A percentile compares a stretch with the other conserved stretches of the same genome.
phyloP scores from a whole-genome alignment of 2,888 invertebrate species.

The Oegoconia quadripuncta region DNA sequence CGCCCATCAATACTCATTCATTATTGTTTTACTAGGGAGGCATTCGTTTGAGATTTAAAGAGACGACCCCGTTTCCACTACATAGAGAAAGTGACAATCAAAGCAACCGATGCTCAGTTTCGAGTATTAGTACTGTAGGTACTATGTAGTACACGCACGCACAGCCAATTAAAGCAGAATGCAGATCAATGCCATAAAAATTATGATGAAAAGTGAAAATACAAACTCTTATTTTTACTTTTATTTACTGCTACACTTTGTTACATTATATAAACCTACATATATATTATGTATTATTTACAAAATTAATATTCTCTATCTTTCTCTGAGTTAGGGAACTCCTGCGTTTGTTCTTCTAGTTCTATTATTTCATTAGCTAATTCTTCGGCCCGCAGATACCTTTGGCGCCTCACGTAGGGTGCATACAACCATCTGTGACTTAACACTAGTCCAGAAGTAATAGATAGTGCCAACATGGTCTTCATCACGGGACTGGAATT shows the following conservation, averaged over 20 bases:
- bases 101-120: no score
- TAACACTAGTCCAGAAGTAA: slow-evolving; percentile 46
- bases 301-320: slow-evolving; percentile 6
- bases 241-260: neutral
- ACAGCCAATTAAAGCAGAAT: no score
- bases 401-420: slow-evolving; percentile 42
- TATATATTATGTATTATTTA: slow-evolving; percentile 4
- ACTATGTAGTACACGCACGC: no score
- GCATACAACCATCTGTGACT: slow-evolving; percentile 40
- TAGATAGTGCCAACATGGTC: slow-evolving; percentile 55
- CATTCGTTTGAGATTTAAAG: no score
- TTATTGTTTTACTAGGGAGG: no score
- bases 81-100: no score
- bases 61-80: no score
- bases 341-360: slow-evolving; percentile 44
- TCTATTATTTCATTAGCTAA: slow-evolving; percentile 61
- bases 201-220: no score
- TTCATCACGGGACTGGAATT: slow-evolving; percentile 52
- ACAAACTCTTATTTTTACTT: no score
- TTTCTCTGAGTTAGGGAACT: neutral
- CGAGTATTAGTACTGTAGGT: no score
- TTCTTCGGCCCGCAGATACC: slow-evolving; percentile 48
- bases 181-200: no score
- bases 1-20: no score
- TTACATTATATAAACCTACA: neutral